Evolutionary conservation across 1,140 invertebrate genomes (phyloP), one percentile per base, ranked within the genome.

Genomic region (Euwallacea fornicatus): DNA sequence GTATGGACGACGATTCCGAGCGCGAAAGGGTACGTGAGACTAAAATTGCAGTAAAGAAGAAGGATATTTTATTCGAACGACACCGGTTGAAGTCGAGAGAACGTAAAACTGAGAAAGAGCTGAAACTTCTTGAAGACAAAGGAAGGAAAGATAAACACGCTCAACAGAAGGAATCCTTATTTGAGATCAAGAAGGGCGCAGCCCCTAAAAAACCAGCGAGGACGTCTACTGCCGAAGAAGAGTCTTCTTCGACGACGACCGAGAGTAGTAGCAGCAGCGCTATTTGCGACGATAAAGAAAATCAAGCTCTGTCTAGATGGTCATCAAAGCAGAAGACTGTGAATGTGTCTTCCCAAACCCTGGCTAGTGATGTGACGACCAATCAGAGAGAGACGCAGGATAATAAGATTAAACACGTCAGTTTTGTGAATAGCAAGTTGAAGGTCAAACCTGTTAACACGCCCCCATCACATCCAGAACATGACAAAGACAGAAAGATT

Each of bases 201-300:
- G 42, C 43, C 2, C 67, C 55, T 33, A 72, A 71, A 46, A 75
- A 75, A 64, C 59, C 66, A 60, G 59, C 33, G 65, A 79, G 77
- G 71, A 73, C 63, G 63, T 73, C 63, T 63, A 84, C 81, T 71
- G 83, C 82, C 9, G 88, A 89, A 77, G 89, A 90, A 76, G 90
- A 91, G 74, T 88, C 88, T 2, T 91, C 89, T 9, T 91, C 90
- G 0, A 90, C 89, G 0, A 91, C 89, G 7, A 91, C 90, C 9
- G 90, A 91, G 76, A 89, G 88, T 53, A 77, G 76, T 47, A 73
- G 70, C 15, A 89, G 88, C 56, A 77, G 76, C 47, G 73, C 72
- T 15, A 79, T 77, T 72, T 77, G 76, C 56, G 78, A 79, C 13
- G 78, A 80, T 21, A 81, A 80, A 75, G 76, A 75, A 71, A 74